A percentile compares a stretch with the other conserved stretches of the same genome.
Conservation (phyloP, 2,113 vertebrate species). For the Indri indri region DNA sequence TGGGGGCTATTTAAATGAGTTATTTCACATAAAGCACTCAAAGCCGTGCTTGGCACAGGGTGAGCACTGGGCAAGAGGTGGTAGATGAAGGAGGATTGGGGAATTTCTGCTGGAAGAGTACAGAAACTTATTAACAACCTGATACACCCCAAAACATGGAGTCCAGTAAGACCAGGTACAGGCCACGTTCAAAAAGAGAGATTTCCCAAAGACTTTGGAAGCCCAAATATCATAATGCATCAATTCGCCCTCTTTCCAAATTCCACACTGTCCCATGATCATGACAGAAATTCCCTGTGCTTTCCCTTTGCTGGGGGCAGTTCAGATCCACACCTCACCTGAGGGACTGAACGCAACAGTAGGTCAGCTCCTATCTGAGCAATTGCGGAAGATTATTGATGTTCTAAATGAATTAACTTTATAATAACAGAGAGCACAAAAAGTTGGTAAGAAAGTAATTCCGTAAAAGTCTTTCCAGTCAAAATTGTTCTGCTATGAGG, state of each 20-base stretch:
- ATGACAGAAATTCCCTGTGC: too few species aligned
- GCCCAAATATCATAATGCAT: fast-evolving
- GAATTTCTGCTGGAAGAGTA: not conserved
- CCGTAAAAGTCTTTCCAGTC: not conserved
- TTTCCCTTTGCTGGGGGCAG: fast-evolving
- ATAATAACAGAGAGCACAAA: not conserved
- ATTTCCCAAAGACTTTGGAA: not conserved
- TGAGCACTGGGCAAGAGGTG: not conserved
- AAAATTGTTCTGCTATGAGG: not conserved
- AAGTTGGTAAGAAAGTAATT: not conserved
- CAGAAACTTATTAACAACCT: not conserved
- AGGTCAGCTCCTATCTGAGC: not conserved
- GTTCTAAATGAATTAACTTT: not conserved
- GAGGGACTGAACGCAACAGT: not conserved
- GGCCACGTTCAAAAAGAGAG: not conserved
- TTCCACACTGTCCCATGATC: too few species aligned
- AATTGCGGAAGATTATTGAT: not conserved
- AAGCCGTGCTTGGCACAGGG: not conserved
- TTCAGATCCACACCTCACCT: not conserved
- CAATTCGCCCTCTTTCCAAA: too few species aligned
- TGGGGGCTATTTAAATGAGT: not conserved
- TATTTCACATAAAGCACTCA: not conserved
- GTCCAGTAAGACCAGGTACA: not conserved
- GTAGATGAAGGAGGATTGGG: not conserved
- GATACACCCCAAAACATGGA: not conserved